A percentile compares a stretch with the other conserved stretches of the same genome.
These are phyloP conservation scores for Baryphthengus martii DNA, from an alignment of 2,113 vertebrate genomes.

Conservation along the genomic window DNA sequence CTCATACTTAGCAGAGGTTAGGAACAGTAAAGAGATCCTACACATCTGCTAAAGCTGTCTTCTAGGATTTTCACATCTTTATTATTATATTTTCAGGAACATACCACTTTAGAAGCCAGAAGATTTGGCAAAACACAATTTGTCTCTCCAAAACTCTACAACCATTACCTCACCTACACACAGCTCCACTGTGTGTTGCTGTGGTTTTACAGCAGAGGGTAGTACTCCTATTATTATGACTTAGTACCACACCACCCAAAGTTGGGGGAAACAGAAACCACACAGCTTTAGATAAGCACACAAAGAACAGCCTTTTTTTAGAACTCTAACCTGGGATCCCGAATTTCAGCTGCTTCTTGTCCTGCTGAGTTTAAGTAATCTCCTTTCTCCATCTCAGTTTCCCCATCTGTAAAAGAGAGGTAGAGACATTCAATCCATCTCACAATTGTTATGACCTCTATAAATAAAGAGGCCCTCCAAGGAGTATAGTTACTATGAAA, in stretches of 20 bases:
- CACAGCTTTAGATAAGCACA: background rate
- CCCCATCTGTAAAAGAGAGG: background rate
- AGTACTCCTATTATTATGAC: background rate
- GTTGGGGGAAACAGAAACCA: background rate
- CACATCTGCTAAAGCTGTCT: background rate
- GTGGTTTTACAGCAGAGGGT: background rate
- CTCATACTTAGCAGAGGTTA: background rate
- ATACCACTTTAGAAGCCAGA: background rate
- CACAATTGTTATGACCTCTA: background rate
- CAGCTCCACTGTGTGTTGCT: fast-evolving
- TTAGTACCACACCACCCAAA: background rate
- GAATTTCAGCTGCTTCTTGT: background rate
- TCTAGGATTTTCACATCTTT: background rate
- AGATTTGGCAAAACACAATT: background rate
- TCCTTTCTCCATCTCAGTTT: background rate
- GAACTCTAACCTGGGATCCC: background rate
- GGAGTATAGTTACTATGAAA: background rate
- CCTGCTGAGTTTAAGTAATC: background rate
- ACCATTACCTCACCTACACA: background rate
- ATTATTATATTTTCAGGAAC: background rate
- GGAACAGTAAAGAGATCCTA: background rate
- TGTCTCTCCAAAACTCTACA: background rate
- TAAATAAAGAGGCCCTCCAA: background rate
- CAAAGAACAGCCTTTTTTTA: background rate
- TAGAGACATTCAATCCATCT: background rate